Base-by-base conservation (phyloP, 2,113 vertebrate genomes). In the Aythya baeri region DNA sequence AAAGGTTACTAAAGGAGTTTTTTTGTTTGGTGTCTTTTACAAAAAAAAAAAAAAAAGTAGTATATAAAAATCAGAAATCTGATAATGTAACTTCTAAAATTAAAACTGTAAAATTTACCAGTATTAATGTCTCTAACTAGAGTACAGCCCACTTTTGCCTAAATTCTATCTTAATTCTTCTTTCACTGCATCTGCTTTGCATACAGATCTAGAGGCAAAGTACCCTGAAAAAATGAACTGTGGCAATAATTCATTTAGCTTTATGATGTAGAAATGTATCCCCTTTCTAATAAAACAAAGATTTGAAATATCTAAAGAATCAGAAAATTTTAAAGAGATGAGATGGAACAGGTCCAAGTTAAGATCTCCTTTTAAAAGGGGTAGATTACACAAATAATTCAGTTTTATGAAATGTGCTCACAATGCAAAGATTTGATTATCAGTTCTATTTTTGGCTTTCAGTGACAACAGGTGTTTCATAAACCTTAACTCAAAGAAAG, bases 261-360 rank as follows among this genome's bases (percentile, higher is more conserved):
- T 88, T 78, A 72, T 31, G 78, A 90, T 52, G 32, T 11, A 91
- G 68, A 90, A 88, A 71, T 17, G 41, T 59, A 86, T 70, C 21
- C 21, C 58, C 68, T 82, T 83, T 62, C 73, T 66, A 91, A 63
- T 68, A 79, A 91, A 86, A 20, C 70, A 94, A 68, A 93, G 83
- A 23, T 86, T 58, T 72, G 13, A 75, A 93, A 58, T 73, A 78
- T 23, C 70, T 81, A 22, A 15, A 34, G 43, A 86, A 38, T 32
- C 16, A 75, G 72, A 89, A 83, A 82, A 78, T 44, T 82, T 70
- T 16, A 73, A 95, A 75, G 38, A 87, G 83, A 93, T 55, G 14
- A 91, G 31, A 92, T 76, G 29, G 61, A 93, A 93, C 16, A 88
- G 14, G 14, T 80, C 58, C n/a, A 93, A 82, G 29, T 43, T 36